Percentiles rank a stretch among this genome's conserved stretches.
Conservation (phyloP, 2,888 invertebrate genomes). For the Phalera bucephala region DNA sequence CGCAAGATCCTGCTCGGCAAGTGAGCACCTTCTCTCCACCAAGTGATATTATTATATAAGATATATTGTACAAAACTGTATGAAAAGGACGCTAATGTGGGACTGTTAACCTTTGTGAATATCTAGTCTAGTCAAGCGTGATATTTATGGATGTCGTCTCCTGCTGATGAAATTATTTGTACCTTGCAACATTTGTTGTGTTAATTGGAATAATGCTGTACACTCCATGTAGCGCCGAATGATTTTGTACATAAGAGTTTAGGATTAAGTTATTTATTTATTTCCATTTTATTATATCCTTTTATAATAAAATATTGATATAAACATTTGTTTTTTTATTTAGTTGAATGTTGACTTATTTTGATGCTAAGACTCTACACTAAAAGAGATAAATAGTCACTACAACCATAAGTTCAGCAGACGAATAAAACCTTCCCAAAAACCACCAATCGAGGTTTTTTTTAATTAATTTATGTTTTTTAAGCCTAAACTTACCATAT, state of each 20-base stretch:
- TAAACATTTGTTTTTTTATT: slow-evolving; percentile 21
- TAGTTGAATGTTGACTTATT: too few relatives aligned
- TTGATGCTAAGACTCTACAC: too few relatives aligned
- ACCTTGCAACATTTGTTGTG: slow-evolving; percentile 18
- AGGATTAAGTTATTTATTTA: slow-evolving; percentile 72
- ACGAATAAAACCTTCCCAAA: too few relatives aligned
- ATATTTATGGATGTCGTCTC: slow-evolving; percentile 44
- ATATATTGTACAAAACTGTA: slow-evolving; percentile 71
- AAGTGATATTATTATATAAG: slow-evolving; percentile 79
- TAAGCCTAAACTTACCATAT: too few relatives aligned
- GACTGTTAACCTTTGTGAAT: slow-evolving; percentile 56
- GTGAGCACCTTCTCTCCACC: slow-evolving; percentile 76
- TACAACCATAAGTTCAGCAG: too few relatives aligned
- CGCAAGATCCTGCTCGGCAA: slow-evolving; percentile 96
- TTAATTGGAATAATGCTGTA: slow-evolving; percentile 43
- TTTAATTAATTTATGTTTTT: too few relatives aligned
- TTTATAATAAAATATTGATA: slow-evolving; percentile 68
- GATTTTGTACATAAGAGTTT: slow-evolving; percentile 71
- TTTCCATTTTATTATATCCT: slow-evolving; percentile 73
- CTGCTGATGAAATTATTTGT: slow-evolving; percentile 32
- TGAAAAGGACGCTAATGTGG: slow-evolving; percentile 66
- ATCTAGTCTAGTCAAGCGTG: slow-evolving; percentile 53
- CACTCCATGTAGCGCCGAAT: slow-evolving; percentile 65
- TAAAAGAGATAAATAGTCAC: too few relatives aligned
- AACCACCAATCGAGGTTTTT: too few relatives aligned